Base-by-base conservation (phyloP, 2,888 invertebrate species). In the Ephialtes manifestator region DNA sequence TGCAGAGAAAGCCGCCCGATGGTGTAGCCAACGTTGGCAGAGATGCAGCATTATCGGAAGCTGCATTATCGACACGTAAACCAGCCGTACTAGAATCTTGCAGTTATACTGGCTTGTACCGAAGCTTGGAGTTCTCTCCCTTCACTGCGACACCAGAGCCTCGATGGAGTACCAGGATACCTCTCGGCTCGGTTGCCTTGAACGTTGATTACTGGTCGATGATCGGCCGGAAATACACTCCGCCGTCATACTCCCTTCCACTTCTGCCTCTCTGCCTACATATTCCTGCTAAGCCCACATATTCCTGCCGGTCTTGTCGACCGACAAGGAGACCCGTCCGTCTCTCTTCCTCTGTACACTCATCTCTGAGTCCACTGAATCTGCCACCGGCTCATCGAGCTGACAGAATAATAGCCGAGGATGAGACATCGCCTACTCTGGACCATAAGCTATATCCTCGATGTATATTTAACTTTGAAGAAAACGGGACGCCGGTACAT, bases 31-130 rank as follows among this genome's bases (percentile, higher is more conserved):
- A 89, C 90, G 88, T 89, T 83, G 83, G 74, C 81, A 86, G 85
- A 46, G 53, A 48, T 46, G 68, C 77, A 79, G 89, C 87, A 90
- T 91, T 91, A 92, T 91, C 89, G 91, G 91, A 90, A 92, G 91
- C 90, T 90, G 90, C 89, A 91, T 92, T 92, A 90, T 89, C 88
- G 89, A 87, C 89, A 89, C 87, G 82, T 65, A 46, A 65, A 76
- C 63, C 75, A 58, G 74, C 70, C 63, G 51, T 39, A 8, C 39
- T 70, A 58, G 75, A 83, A 78, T 79, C 74, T 67, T 20, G 60
- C 31, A 39, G 53, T 79, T 79, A 70, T 83, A 63, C 60, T 76
- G 20, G 43, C 68, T 39, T 39, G 60, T 70, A 28, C 70, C 63
- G 70, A 63, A 78, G 74, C 65, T 35, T 43, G 20, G 51, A 65